Evolutionary conservation across 2,797 vertebrate genomes (phyloP), one percentile per base, ranked within the genome.

Genomic region (Thaleichthys pacificus): DNA sequence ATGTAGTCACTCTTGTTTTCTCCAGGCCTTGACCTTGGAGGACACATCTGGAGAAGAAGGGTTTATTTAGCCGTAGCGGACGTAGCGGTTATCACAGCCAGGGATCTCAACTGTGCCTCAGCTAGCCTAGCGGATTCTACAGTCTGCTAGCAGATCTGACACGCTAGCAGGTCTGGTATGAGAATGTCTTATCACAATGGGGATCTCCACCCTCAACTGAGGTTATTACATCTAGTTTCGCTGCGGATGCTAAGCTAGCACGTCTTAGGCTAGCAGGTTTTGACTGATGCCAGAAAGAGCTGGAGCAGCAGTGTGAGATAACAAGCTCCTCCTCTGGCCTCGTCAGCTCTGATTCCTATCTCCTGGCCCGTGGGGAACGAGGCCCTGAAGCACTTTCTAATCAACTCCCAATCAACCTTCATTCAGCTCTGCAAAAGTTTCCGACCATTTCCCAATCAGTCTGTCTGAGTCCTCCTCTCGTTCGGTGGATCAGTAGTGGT

Each of bases 321-420:
- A 24, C 58, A 14, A 61, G 58, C 21, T 8, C 2, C 21, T 8
- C 2, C 12, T 5, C 61, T 32, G 26, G 22, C 22, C 47, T 51
- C 65, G 47, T 51, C 42, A 51, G 5, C 42, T 30, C 24, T 54
- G 47, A n/a, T 67, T 67, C 66, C 26, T n/a, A 15, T 54, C 47
- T 19, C 4, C 47, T 51, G 24, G 21, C 65, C 47, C 17, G 24
- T 21, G 22, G 32, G 62, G 9, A n/a, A 2, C 15, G 14, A 35
- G 32, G 30, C 62, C n/a, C 32, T 11, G 28, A 51, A 67, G 22
- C 47, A 51, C 65, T 24, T 49, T n/a, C 42, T 47, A 66, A 49
- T 66, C 38, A 66, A 9, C 42, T 49, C 42, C 38, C 64, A 66
- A 66, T 66, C 64, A 66, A 7, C 42, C 42, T 5, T 51, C 65